Evolutionary conservation across 2,113 vertebrate genomes (phyloP), one percentile per base, ranked within the genome.

Genomic region (Festucalex cinctus): DNA sequence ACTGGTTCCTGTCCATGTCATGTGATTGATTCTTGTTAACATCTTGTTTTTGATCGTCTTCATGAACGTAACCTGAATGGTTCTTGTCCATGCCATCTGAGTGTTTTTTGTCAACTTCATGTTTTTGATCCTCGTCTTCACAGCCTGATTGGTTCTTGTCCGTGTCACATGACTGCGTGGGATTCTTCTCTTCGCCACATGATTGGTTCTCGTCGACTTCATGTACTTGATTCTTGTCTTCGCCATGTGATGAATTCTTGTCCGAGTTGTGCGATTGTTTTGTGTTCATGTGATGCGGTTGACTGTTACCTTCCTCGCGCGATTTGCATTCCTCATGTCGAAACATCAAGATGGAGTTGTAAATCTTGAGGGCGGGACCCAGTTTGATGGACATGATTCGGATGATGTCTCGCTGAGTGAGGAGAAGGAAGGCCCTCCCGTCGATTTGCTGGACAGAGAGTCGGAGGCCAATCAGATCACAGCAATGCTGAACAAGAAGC

Each of bases 341-440:
- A 73, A 93, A 91, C 90, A 93, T 93, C 65, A 92, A 83, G 77
- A 93, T 92, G 78, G 91, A 92, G 78, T 92, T 93, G 87, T 92
- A 92, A 71, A 93, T 93, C 74, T 93, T 93, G 49, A 93, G 90
- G 22, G 92, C 92, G 0, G 92, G 92, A 2, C 91, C 92, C 5
- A 92, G 87, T 78, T 93, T 92, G 77, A 93, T 89, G 22, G 90
- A 90, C 91, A 92, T 91, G 63, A 92, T 91, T 80, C 89, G 90
- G 32, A 92, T 82, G 2, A 93, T 91, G 85, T 93, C 92, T 17
- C 76, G 76, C 26, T 92, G 92, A 13, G 91, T 91, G 69, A 93
- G 87, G 9, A 92, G 87, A 1, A 93, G 88, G 48, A 93, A 91
- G 53, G 92, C 90, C 61, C 90, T 86, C 19, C 92, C 92, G 49